Evolutionary conservation across 2,797 vertebrate species (phyloP).

Genomic region (Premnoplex brunnescens): DNA sequence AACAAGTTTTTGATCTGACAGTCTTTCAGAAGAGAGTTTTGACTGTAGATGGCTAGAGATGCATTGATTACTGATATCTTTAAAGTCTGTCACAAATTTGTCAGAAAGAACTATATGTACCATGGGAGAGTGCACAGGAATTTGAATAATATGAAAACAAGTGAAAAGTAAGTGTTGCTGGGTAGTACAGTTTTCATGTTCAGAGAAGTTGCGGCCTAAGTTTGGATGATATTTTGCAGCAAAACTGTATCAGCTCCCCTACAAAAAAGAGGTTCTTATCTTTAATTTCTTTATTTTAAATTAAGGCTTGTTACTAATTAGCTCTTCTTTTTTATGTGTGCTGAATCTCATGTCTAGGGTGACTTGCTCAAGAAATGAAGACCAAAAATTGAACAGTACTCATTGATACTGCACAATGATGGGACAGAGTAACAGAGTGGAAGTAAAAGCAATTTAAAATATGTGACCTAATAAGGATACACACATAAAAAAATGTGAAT

Average conservation of each 20-base stretch:
- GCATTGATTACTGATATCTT: neutral
- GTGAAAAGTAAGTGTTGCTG: neutral
- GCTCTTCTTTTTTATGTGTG: neutral
- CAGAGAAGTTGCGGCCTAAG: neutral
- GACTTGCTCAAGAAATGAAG: neutral
- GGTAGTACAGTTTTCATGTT: neutral
- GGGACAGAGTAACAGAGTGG: neutral
- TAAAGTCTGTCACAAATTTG: neutral
- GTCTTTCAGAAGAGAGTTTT: neutral
- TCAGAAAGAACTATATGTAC: neutral
- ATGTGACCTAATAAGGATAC: neutral
- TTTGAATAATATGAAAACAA: neutral
- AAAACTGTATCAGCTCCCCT: neutral
- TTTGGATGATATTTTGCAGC: neutral
- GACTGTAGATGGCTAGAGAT: neutral
- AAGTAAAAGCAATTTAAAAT: neutral
- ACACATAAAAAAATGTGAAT: neutral
- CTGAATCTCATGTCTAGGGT: neutral
- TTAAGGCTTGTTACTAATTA: neutral
- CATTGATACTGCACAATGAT: neutral
- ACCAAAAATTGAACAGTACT: neutral
- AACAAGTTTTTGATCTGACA: neutral
- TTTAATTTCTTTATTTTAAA: neutral
- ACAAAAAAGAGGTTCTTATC: neutral
- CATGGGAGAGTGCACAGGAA: neutral